phyloP scores from a whole-genome alignment of 2,113 vertebrate species.

The Spheniscus mendiculus region DNA sequence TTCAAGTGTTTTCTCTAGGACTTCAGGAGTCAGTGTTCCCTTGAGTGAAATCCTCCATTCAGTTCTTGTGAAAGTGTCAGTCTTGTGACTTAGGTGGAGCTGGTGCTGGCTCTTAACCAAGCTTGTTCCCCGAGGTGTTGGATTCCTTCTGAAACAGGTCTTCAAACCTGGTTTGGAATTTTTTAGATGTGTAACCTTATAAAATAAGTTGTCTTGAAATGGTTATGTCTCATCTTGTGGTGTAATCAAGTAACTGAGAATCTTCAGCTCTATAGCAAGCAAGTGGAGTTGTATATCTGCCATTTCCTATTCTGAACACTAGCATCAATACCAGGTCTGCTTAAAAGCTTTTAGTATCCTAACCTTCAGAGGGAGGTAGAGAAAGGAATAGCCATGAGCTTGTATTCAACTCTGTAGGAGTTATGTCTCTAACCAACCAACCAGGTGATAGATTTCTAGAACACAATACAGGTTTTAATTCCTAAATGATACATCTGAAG shows the following conservation, averaged over 20 bases:
- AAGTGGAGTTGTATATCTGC: not conserved
- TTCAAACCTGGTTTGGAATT: not conserved
- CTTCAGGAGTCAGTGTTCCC: not conserved
- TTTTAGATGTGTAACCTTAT: not conserved
- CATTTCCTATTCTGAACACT: not conserved
- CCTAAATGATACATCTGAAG: not conserved
- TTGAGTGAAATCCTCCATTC: not conserved
- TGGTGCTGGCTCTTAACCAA: not conserved
- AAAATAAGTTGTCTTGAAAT: not conserved
- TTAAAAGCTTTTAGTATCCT: not conserved
- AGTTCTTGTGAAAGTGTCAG: not conserved
- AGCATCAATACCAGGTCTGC: not conserved
- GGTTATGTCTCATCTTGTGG: not conserved
- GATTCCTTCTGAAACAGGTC: not conserved
- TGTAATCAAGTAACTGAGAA: not conserved
- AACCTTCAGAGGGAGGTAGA: not conserved
- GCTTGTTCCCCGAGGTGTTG: not conserved
- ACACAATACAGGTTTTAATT: not conserved
- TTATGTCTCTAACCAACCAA: not conserved
- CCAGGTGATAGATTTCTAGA: not conserved
- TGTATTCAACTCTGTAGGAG: not conserved
- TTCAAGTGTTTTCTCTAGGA: not conserved
- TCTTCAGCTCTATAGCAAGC: not conserved
- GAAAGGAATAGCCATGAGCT: not conserved
- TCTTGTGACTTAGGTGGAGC: not conserved